Evolutionary conservation across 1,140 invertebrate genomes (phyloP).

Genomic region (Drosophila cardini): DNA sequence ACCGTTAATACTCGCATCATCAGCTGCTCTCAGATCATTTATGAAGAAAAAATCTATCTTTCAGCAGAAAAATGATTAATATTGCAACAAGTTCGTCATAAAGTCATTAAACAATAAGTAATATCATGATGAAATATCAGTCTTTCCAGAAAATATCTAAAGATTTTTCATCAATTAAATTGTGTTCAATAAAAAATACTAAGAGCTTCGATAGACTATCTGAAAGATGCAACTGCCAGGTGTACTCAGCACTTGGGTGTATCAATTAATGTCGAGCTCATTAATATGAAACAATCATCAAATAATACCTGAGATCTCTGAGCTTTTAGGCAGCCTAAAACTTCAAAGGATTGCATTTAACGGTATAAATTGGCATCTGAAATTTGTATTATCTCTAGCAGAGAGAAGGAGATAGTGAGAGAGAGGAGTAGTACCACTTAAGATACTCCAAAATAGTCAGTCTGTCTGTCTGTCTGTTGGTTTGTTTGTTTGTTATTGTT

Average conservation of each 20-base stretch:
- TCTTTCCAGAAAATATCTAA: too few species aligned
- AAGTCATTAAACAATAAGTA: too few species aligned
- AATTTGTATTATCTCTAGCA: neutral
- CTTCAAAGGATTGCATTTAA: slow-evolving; percentile 58
- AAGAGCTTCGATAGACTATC: neutral
- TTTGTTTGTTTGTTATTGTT: slow-evolving; percentile 55
- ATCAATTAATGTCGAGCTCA: slow-evolving; percentile 4
- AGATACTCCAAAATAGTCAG: slow-evolving; percentile 27
- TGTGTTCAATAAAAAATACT: neutral
- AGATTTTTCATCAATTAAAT: neutral
- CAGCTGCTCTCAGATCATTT: slow-evolving; percentile 36
- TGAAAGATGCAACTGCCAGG: neutral
- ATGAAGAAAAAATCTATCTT: slow-evolving; percentile 2
- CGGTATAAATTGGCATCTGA: slow-evolving; percentile 34
- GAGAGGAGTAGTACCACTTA: slow-evolving; percentile 19
- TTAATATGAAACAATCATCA: neutral
- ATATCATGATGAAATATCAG: neutral
- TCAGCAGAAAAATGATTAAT: neutral
- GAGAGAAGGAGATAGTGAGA: slow-evolving; percentile 31
- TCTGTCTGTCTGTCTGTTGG: slow-evolving; percentile 38
- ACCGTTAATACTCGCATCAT: slow-evolving; percentile 37
- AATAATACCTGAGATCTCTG: neutral
- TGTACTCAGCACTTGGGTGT: neutral
- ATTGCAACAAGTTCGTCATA: neutral
- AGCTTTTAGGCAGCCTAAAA: neutral